Percentiles rank a stretch among this genome's conserved stretches.
Evolutionary conservation across 2,888 invertebrate genomes (phyloP).

Genomic region (Leptarthrus brevirostris): DNA sequence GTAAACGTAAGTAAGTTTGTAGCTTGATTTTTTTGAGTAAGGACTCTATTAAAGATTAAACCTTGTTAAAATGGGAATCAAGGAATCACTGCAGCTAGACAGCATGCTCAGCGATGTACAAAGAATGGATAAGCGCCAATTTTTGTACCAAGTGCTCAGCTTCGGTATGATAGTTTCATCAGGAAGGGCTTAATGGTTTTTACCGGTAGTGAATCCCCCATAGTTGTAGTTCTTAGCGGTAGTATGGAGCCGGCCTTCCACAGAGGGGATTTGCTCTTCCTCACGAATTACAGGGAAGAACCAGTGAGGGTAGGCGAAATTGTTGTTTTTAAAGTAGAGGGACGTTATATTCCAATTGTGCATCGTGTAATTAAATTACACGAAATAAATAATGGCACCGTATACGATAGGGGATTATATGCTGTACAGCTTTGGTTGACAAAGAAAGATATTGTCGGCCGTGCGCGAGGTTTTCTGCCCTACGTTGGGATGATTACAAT

Average conservation of each 20-base stretch:
- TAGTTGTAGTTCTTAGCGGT: slow-evolving; percentile 97
- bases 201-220: slow-evolving; percentile 98
- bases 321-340: slow-evolving; percentile 98
- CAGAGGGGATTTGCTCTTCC: slow-evolving; percentile 94
- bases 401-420: slow-evolving; percentile 98
- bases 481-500: slow-evolving; percentile 99
- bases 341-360: slow-evolving; percentile 97
- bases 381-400: slow-evolving; percentile 91
- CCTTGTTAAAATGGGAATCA: slow-evolving; percentile 66
- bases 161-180: slow-evolving; percentile 99
- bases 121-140: slow-evolving; percentile 98
- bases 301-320: slow-evolving; percentile 98
- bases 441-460: slow-evolving; percentile 96
- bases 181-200: slow-evolving; percentile 99
- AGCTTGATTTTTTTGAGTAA: slow-evolving; percentile 4
- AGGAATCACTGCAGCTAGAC: slow-evolving; percentile 69
- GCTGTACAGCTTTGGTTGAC: slow-evolving; percentile 98
- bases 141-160: slow-evolving; percentile 94
- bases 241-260: slow-evolving; percentile 99
- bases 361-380: slow-evolving; percentile 96
- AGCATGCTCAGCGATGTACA: slow-evolving; percentile 92
- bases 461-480: slow-evolving; percentile 95
- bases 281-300: slow-evolving; percentile 96
- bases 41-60: no score
- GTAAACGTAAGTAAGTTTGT: slow-evolving; percentile 51